Evolutionary conservation across 2,797 vertebrate species (phyloP), one percentile per base, ranked within the genome.

Genomic region (Bufotes viridis): DNA sequence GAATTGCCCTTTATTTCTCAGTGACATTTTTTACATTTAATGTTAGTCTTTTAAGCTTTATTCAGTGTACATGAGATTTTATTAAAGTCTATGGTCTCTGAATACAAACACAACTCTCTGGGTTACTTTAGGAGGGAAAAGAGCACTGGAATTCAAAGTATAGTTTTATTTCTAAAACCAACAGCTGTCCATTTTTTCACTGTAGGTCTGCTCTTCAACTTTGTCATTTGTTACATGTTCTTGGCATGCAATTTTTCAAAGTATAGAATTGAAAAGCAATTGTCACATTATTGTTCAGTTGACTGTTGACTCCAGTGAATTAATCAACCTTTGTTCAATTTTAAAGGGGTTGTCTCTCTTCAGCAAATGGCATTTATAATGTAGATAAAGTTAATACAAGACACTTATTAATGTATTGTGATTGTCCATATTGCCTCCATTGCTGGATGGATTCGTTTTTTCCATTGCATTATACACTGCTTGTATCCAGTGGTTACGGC

Each of bases 21-120:
- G 20, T 61, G 70, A n/a, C 57, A 42, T 70, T n/a, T 85, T 85
- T 85, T 72, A 76, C 83, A 85, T 85, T 76, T 85, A 34, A 75
- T 85, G 83, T 85, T 85, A 85, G 83, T 17, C 70, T 75, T 85
- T 85, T 76, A 49, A 55, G 57, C 74, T 76, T 18, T 34, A 85
- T 61, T 75, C 57, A 49, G 51, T 22, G 72, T 81, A 81, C 80
- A 81, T 67, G 51, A 61, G 67, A 51, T 85, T 63, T 85, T 85
- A 85, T 85, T 61, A 85, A 76, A 76, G n/a, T 29, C 34, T 63
- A 15, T 85, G 57, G n/a, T 85, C 70, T 76, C 70, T 63, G 10
- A 34, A 85, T 70, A 75, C 82, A 61, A 84, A 75, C 55, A 75
- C 13, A 42, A 76, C 24, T 85, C 70, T 63, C 34, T 76, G 34